These are phyloP conservation scores for Eubasilissa regina DNA, from an alignment of 1,140 invertebrate species.

Conservation along the genomic window DNA sequence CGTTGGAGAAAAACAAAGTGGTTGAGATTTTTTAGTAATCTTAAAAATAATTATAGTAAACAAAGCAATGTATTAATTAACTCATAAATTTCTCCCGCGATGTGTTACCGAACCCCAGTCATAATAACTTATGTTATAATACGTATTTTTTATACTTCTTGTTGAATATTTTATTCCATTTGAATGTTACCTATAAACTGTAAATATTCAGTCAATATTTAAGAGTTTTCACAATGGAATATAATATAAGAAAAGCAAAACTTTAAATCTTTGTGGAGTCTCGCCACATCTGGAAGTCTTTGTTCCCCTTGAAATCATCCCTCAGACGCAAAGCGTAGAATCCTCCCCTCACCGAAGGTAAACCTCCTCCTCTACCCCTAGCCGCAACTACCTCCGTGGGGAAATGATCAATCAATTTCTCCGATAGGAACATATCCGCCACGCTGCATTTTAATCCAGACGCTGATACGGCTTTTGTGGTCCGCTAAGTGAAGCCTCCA, in stretches of 20 bases:
- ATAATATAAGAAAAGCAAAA: neutral
- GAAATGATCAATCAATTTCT: constrained; percentile 55
- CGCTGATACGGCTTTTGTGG: constrained; percentile 13
- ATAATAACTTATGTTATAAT: too few species aligned
- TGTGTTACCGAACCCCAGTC: too few species aligned
- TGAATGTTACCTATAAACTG: too few species aligned
- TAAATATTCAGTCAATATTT: too few species aligned
- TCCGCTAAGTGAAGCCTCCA: neutral
- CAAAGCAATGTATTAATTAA: too few species aligned
- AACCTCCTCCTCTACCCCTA: neutral
- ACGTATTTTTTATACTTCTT: too few species aligned
- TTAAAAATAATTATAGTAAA: too few species aligned
- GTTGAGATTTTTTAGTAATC: too few species aligned
- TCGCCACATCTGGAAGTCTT: neutral
- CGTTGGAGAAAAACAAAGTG: too few species aligned
- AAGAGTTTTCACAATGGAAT: too few species aligned
- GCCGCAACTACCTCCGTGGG: constrained; percentile 42
- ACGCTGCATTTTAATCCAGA: constrained; percentile 45
- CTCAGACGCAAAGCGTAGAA: constrained; percentile 30
- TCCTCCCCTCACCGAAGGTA: constrained; percentile 7
- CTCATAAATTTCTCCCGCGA: too few species aligned
- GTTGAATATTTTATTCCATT: too few species aligned
- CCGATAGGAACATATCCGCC: constrained; percentile 44
- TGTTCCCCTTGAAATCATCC: constrained; percentile 32
- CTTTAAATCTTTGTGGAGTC: neutral